Conservation (phyloP, 2,888 invertebrate genomes). For the Stegana nigrithorax region DNA sequence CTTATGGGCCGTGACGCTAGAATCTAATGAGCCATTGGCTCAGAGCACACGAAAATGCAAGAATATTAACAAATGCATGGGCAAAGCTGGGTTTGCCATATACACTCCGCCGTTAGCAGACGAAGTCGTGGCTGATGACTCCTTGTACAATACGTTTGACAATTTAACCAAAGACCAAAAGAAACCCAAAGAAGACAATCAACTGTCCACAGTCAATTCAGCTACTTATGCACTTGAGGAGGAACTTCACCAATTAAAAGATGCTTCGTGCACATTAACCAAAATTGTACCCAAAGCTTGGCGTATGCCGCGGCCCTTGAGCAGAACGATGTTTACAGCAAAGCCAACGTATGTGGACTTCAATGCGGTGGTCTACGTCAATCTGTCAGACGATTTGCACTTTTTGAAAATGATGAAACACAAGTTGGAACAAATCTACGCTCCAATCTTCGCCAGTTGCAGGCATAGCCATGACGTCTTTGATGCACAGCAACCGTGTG, state of each 20-base stretch:
- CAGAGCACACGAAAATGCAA: constrained; percentile 75
- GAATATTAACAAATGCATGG: constrained; percentile 76
- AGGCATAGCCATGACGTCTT: constrained; percentile 27
- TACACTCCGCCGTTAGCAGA: background rate
- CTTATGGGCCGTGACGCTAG: constrained; percentile 74
- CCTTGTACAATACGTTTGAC: background rate
- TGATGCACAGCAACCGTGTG: constrained; percentile 74
- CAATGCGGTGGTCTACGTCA: constrained; percentile 69
- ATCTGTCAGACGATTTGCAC: constrained; percentile 50
- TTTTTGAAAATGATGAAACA: constrained; percentile 71
- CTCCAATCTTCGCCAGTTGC: constrained; percentile 63
- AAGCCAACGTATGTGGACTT: constrained; percentile 75
- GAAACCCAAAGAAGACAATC: background rate
- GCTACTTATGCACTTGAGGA: background rate
- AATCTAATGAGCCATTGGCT: constrained; percentile 75
- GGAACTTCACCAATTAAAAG: too few relatives aligned
- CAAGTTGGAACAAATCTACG: constrained; percentile 70
- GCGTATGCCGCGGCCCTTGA: constrained; percentile 72
- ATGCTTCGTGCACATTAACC: too few relatives aligned
- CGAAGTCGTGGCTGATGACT: background rate
- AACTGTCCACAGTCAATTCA: background rate
- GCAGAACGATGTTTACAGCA: constrained; percentile 71
- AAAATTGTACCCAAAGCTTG: constrained; percentile 72
- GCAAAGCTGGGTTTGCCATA: constrained; percentile 75
- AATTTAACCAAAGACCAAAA: background rate